These are phyloP conservation scores for Caenorhabditis sp. DNA, from an alignment of 2,888 invertebrate genomes.

Conservation along the genomic window DNA sequence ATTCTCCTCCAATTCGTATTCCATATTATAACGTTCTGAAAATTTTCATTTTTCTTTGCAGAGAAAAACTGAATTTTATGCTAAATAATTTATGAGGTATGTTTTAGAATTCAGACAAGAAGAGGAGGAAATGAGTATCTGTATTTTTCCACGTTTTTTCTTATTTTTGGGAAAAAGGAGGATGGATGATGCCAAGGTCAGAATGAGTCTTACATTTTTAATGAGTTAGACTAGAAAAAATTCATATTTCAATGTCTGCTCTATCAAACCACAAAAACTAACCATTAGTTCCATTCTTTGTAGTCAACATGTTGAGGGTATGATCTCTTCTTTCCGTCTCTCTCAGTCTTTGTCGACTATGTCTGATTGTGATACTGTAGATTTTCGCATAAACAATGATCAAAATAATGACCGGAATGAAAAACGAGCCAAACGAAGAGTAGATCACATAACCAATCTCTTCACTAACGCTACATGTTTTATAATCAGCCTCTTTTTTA, in stretches of 20 bases:
- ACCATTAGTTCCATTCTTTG: slow-evolving; percentile 35
- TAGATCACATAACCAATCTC: slow-evolving; percentile 84
- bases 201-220: neutral
- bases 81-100: neutral
- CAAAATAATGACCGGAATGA: slow-evolving; percentile 87
- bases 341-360: slow-evolving; percentile 65
- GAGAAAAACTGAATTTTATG: neutral
- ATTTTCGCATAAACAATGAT: slow-evolving; percentile 70
- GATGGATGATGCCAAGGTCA: neutral
- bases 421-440: slow-evolving; percentile 97
- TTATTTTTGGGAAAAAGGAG: neutral
- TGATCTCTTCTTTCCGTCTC: slow-evolving; percentile 68
- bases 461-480: slow-evolving; percentile 55
- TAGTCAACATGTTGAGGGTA: slow-evolving; percentile 54
- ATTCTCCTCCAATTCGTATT: slow-evolving; percentile 55
- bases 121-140: neutral
- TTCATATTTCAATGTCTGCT: no score
- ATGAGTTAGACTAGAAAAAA: neutral
- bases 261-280: neutral
- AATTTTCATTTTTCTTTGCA: neutral
- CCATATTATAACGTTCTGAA: slow-evolving; percentile 34
- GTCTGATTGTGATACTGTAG: slow-evolving; percentile 68
- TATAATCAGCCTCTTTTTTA: slow-evolving; percentile 37
- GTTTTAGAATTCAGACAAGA: neutral
- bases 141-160: neutral